A percentile compares a stretch with the other conserved stretches of the same genome.
phyloP scores from a whole-genome alignment of 2,888 invertebrate species.

The Dryadula phaetusa region DNA sequence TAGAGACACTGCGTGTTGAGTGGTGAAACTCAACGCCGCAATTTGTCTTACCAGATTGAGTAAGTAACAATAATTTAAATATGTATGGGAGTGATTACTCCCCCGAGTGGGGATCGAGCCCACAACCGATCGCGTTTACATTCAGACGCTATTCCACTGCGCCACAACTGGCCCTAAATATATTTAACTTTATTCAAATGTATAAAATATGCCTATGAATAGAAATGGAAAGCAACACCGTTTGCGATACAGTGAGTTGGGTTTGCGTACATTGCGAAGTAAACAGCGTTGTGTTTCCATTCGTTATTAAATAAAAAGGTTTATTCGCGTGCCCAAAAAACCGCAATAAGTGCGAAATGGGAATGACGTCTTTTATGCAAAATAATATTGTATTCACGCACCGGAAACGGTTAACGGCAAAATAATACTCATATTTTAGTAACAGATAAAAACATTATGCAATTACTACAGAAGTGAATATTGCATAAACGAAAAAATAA shows the following conservation, averaged over 20 bases:
- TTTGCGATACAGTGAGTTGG: no score
- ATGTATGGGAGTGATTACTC: no score
- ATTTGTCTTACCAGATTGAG: no score
- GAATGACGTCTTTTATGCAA: slow-evolving; percentile 17
- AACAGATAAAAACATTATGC: background rate
- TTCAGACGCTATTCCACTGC: no score
- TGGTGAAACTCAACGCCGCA: no score
- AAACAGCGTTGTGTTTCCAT: background rate
- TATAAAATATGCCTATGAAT: background rate
- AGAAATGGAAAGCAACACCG: background rate
- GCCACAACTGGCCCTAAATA: no score
- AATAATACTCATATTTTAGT: slow-evolving; percentile 10
- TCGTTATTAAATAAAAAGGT: slow-evolving; percentile 17
- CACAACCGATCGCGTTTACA: no score
- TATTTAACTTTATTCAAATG: background rate
- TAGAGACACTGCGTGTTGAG: no score
- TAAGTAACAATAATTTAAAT: no score
- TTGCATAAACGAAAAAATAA: background rate
- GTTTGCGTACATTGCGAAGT: no score
- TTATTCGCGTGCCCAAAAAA: background rate
- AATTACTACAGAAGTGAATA: background rate
- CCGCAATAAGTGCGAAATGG: slow-evolving; percentile 18
- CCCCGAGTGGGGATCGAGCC: no score
- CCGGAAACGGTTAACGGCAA: background rate
- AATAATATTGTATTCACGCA: slow-evolving; percentile 18